phyloP scores from a whole-genome alignment of 2,797 vertebrate genomes.

The Cottoperca gobio region DNA sequence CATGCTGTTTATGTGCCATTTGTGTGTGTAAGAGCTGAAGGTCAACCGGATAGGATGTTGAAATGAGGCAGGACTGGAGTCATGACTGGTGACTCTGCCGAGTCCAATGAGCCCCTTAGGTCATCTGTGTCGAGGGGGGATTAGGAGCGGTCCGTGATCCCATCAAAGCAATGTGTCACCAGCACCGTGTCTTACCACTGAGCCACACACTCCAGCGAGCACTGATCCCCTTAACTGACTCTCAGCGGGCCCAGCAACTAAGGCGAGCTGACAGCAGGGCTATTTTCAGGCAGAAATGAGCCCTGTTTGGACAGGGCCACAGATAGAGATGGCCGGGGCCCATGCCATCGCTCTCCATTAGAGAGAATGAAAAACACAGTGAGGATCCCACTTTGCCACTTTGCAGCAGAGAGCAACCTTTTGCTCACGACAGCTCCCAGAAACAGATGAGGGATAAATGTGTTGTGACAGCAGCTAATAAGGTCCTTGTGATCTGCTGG shows the following conservation, averaged over 20 bases:
- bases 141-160: conserved; percentile 73
- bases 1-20: conserved; percentile 5
- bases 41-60: conserved; percentile 41
- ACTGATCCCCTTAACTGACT: conserved; percentile 86
- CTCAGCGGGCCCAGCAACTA: conserved; percentile 68
- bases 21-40: conserved; percentile 25
- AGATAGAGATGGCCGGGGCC: conserved; percentile 78
- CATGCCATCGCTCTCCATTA: conserved; percentile 86
- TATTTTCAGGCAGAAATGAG: conserved; percentile 83
- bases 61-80: conserved; percentile 34
- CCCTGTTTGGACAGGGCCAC: conserved; percentile 72
- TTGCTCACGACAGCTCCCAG: conserved; percentile 73
- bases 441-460: conserved; percentile 88
- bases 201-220: conserved; percentile 82
- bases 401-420: conserved; percentile 80
- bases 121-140: conserved; percentile 71
- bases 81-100: conserved; percentile 53
- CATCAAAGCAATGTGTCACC: conserved; percentile 72
- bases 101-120: conserved; percentile 60
- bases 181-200: conserved; percentile 68
- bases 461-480: conserved; percentile 87
- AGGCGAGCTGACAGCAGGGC: conserved; percentile 71
- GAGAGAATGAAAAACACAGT: conserved; percentile 82
- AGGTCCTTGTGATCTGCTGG: conserved; percentile 75
- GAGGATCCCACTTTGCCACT: conserved; percentile 73